Evolutionary conservation across 2,888 invertebrate genomes (phyloP), one percentile per base, ranked within the genome.

Genomic region (Abrostola triplasia): DNA sequence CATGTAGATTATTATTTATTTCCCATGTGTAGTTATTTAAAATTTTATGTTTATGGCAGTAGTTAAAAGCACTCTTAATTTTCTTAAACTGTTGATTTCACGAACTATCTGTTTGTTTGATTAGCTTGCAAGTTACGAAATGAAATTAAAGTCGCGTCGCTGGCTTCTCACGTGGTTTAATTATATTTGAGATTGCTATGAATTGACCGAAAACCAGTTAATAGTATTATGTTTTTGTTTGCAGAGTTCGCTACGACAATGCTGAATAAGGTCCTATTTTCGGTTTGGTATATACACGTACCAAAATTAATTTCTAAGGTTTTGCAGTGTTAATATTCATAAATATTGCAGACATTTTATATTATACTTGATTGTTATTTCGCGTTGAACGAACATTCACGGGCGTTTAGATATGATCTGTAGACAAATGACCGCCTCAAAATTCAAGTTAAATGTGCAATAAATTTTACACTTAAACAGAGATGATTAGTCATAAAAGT

Each of bases 181-280:
- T 47, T 42, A 42, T 6, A 11, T 8, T 50, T n/a, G 36, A 38
- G 4, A 11, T 53, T 12, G 2, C 40, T 42, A 42, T 40, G 13
- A 49, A 52, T 52, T 59, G 41, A 54, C n/a, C 54, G 11, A n/a
- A 52, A 55, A 6, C 57, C 67, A 53, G n/a, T 42, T 0, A 48
- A 36, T 37, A 13, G 40, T 37, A 37, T 57, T 44, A 50, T 64
- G 64, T 74, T 66, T 73, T 76, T 81, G 78, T 81, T 93, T 92
- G 74, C 94, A 95, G 95, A 83, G 93, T 95, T 49, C 92, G 95
- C 66, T 95, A 95, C 77, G 94, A 95, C 80, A 87, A 95, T 81
- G 92, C 95, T 13, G 95, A 95, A 79, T 67, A 58, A 60, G 56
- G 63, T 56, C 52, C 35, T 56, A 67, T 58, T 48, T 58, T 42